These are phyloP conservation scores for Latrodectus elegans DNA, from an alignment of 2,888 invertebrate genomes.

Conservation along the genomic window DNA sequence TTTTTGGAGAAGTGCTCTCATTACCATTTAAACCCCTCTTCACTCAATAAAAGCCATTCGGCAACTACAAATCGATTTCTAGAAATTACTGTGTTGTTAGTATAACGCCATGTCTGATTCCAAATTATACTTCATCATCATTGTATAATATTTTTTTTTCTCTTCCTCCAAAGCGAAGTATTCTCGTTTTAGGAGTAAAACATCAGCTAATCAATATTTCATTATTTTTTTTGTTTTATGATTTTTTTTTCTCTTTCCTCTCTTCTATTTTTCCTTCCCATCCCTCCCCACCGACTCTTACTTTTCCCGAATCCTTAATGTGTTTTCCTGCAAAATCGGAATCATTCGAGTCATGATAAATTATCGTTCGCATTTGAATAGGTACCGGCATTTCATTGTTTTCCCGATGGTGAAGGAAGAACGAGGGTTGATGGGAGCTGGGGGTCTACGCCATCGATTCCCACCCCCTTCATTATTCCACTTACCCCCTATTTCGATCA, in stretches of 20 bases:
- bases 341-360: constrained; percentile 64
- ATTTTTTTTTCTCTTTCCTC: constrained; percentile 11
- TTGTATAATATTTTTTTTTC: constrained; percentile 50
- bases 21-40: constrained; percentile 14
- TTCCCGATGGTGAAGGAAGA: constrained; percentile 32
- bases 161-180: background rate
- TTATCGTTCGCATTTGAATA: constrained; percentile 62
- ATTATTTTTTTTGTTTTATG: constrained; percentile 38
- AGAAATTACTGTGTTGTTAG: constrained; percentile 63
- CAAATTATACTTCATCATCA: constrained; percentile 65
- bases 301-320: constrained; percentile 51
- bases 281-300: background rate
- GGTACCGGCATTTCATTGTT: constrained; percentile 66
- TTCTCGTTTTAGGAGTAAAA: constrained; percentile 55
- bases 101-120: constrained; percentile 58
- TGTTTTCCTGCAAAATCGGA: constrained; percentile 55
- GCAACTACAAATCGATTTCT: constrained; percentile 41
- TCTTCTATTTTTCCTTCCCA: constrained; percentile 19
- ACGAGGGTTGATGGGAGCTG: constrained; percentile 8
- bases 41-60: constrained; percentile 56
- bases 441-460: constrained; percentile 13
- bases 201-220: constrained; percentile 66
- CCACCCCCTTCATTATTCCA: constrained; percentile 50
- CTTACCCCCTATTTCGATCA: constrained; percentile 28
- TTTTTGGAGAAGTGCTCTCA: constrained; percentile 49